Evolutionary conservation across 2,888 invertebrate genomes (phyloP).

Genomic region (Tyria jacobaeae): DNA sequence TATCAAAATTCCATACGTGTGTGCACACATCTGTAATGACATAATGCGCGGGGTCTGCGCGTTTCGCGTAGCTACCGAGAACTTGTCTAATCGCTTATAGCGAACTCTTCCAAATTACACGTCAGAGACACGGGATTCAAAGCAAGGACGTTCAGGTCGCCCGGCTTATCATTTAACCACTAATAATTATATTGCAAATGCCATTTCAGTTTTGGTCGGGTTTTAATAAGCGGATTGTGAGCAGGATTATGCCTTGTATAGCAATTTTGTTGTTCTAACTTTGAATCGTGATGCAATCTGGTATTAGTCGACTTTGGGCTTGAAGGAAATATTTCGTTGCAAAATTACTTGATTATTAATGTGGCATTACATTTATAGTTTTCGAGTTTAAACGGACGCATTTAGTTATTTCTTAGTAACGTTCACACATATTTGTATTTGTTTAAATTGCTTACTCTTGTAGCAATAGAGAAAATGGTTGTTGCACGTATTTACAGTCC

Average conservation of each 20-base stretch:
- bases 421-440: not conserved
- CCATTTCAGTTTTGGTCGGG: slow-evolving; percentile 79
- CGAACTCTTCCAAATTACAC: slow-evolving; percentile 83
- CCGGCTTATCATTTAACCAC: slow-evolving; percentile 82
- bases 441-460: too few species aligned
- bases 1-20: slow-evolving; percentile 61
- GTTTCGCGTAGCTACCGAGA: slow-evolving; percentile 78
- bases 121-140: slow-evolving; percentile 84
- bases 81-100: slow-evolving; percentile 81
- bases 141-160: slow-evolving; percentile 83
- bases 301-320: slow-evolving; percentile 46
- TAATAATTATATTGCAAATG: slow-evolving; percentile 83
- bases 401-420: slow-evolving; percentile 29
- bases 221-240: slow-evolving; percentile 77
- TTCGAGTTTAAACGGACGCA: slow-evolving; percentile 16
- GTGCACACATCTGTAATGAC: slow-evolving; percentile 74
- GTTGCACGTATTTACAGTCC: too few species aligned
- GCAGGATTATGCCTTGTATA: slow-evolving; percentile 68
- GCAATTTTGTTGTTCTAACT: slow-evolving; percentile 71
- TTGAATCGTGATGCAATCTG: slow-evolving; percentile 64
- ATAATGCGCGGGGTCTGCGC: slow-evolving; percentile 72
- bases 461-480: too few species aligned
- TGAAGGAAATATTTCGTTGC: slow-evolving; percentile 53
- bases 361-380: slow-evolving; percentile 32
- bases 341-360: slow-evolving; percentile 42